Conservation (phyloP, 2,113 vertebrate species). For the Peromyscus maniculatus region DNA sequence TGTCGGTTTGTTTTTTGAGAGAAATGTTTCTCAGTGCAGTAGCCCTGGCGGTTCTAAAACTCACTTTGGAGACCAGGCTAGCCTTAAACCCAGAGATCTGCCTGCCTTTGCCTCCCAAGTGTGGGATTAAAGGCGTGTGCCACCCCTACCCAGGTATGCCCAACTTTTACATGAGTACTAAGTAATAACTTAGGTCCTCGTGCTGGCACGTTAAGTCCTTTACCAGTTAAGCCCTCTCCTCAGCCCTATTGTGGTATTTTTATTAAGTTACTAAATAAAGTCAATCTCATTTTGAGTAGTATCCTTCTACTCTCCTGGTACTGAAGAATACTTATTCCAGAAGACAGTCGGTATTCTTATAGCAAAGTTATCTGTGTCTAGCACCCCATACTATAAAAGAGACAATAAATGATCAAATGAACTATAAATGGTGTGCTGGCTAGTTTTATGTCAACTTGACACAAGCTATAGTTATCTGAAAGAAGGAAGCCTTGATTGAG, state of each 20-base stretch:
- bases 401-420: constrained; percentile 6
- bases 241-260: not conserved
- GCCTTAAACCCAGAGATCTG: not conserved
- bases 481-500: not conserved
- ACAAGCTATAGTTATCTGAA: not conserved
- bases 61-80: not conserved
- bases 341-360: not conserved
- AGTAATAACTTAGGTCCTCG: not conserved
- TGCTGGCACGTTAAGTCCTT: not conserved
- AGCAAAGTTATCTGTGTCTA: constrained; percentile 16
- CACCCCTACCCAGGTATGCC: not conserved
- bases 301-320: not conserved
- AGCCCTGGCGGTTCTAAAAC: not conserved
- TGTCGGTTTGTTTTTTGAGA: not conserved
- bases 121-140: not conserved
- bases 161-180: not conserved
- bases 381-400: not conserved
- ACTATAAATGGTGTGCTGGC: not conserved
- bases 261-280: constrained; percentile 37
- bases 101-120: not conserved
- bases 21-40: not conserved
- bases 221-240: not conserved
- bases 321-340: constrained; percentile 36
- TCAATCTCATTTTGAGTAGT: not conserved
- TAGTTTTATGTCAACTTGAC: not conserved